Percentiles rank a stretch among this genome's conserved stretches.
Conservation (phyloP, 2,888 invertebrate genomes). For the Apoderus coryli region DNA sequence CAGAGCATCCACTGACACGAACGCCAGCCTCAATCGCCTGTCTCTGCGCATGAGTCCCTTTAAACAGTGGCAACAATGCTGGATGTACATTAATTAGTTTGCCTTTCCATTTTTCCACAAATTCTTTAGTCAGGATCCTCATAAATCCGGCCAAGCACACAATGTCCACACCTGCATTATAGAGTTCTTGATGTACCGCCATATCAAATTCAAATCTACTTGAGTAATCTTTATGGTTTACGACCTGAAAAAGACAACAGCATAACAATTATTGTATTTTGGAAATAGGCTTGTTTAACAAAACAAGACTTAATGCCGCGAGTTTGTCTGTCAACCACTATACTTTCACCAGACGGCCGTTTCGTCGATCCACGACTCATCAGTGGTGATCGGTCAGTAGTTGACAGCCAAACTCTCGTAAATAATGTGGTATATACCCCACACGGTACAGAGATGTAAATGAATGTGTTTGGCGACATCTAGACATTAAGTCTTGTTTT, state of each 20-base stretch:
- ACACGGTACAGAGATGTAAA: no score
- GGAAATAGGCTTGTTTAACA: no score
- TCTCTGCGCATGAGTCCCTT: conserved; percentile 71
- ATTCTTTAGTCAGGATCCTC: conserved; percentile 66
- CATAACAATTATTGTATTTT: no score
- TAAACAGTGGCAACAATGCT: conserved; percentile 81
- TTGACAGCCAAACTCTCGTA: no score
- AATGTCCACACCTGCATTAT: conserved; percentile 58
- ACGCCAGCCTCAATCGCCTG: conserved; percentile 82
- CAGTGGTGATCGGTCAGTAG: no score
- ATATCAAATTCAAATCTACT: conserved; percentile 69
- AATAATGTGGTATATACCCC: no score
- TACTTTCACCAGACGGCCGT: no score
- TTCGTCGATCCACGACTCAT: no score
- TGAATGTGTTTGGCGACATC: no score
- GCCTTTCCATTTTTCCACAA: conserved; percentile 74
- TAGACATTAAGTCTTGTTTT: no score
- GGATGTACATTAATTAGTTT: conserved; percentile 89
- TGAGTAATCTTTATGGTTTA: conserved; percentile 59
- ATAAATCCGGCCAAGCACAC: conserved; percentile 95
- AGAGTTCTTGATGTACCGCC: conserved; percentile 53
- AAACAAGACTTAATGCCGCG: no score
- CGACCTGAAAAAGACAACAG: conserved; percentile 41
- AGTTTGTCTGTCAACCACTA: no score
- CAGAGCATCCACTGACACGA: conserved; percentile 77